Base-by-base conservation (phyloP, 2,888 invertebrate genomes). In the Mimumesa dahlbomi region DNA sequence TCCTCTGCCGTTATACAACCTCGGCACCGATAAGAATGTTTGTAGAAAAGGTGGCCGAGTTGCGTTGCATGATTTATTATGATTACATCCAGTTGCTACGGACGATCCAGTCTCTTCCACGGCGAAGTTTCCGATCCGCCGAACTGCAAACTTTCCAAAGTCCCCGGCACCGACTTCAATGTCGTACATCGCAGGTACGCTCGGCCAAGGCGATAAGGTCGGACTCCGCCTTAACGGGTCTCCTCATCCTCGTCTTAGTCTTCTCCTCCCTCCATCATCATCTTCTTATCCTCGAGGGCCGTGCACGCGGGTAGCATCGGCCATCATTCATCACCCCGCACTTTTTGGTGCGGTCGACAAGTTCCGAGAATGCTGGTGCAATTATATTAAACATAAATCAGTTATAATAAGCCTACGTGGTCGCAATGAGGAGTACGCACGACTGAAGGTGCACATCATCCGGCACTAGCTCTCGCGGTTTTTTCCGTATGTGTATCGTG, bases 341-440 rank as follows among this genome's bases (percentile, higher is more conserved):
- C 72, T 82, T 81, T 84, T 82, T 78, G 72, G 75, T 70, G 54
- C 63, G 59, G 58, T 69, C 62, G 75, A 79, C 75, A 78, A 79
- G 81, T 82, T 79, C 77, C 65, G 73, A 79, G 77, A 83, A 80
- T 77, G 75, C 75, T 79, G 67, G 66, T 49, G 78, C 82, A 83
- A 85, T 85, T 82, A 84, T 82, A 83, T 84, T 82, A 82, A 82
- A 78, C 81, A 84, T 84, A 83, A 84, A 83, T 84, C 83, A 84
- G 67, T 75, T 79, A 82, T 83, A 84, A 84, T 81, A 79, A 84
- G 81, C 72, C 42, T 67, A 57, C 66, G 66, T 52, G 65, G 67
- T 40, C 61, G 56, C 68, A 68, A 72, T 68, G 69, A 62, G 61
- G 57, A 73, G 48, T 50, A 34, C 36, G 48, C 46, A 19, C 25